Percentiles rank a stretch among this genome's conserved stretches.
phyloP scores from a whole-genome alignment of 2,113 vertebrate species.

The Panurus biarmicus region DNA sequence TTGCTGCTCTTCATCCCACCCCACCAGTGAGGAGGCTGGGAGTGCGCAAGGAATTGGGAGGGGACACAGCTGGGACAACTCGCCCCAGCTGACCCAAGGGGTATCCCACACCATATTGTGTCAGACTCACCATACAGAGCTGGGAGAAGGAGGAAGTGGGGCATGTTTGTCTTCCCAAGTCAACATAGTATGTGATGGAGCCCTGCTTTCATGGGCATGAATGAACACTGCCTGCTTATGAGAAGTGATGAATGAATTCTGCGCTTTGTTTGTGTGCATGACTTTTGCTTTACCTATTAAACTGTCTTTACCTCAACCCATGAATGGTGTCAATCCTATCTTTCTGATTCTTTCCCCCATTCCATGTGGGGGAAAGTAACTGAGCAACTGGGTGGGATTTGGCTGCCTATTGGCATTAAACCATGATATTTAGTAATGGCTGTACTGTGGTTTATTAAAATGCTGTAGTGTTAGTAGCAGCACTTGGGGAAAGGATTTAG shows the following conservation, averaged over 20 bases:
- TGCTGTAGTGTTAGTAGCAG: not conserved
- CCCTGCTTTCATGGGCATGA: not conserved
- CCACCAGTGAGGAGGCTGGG: not conserved
- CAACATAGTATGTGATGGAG: fast-evolving
- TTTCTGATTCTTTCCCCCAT: not conserved
- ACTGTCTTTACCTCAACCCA: not conserved
- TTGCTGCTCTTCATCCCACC: not conserved
- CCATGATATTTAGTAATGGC: not conserved
- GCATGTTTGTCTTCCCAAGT: not conserved
- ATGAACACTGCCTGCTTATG: not conserved
- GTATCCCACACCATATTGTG: fast-evolving
- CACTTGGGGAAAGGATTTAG: not conserved
- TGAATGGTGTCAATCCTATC: not conserved
- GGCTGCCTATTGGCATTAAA: not conserved
- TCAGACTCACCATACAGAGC: not conserved
- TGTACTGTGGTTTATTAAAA: not conserved
- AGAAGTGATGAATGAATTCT: not conserved
- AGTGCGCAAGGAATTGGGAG: not conserved
- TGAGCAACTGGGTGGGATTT: not conserved
- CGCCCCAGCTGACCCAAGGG: not conserved
- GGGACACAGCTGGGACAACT: not conserved
- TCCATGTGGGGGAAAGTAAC: not conserved
- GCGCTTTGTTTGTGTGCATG: not conserved
- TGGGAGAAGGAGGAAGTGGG: not conserved
- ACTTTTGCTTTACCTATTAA: not conserved